Percentiles rank a stretch among this genome's conserved stretches.
These are phyloP conservation scores for Phaonia tiefii DNA, from an alignment of 2,888 invertebrate genomes.

Conservation along the genomic window DNA sequence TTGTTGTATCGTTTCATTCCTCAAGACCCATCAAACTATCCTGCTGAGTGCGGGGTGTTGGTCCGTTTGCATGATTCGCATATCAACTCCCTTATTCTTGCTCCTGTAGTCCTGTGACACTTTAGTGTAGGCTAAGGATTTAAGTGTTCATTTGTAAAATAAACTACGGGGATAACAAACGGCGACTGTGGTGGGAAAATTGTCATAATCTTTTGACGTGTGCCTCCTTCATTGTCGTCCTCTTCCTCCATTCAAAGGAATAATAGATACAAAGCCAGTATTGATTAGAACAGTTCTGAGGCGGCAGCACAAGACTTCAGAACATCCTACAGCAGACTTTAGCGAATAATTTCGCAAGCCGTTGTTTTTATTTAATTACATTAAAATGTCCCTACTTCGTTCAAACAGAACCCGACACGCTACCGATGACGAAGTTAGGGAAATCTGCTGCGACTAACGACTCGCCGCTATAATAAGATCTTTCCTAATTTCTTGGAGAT, in stretches of 20 bases:
- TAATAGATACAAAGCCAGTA: not conserved
- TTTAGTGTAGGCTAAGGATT: constrained; percentile 29
- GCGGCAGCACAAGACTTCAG: too few species aligned
- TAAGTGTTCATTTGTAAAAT: constrained; percentile 74
- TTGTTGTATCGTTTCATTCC: constrained; percentile 20
- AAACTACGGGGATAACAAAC: constrained; percentile 7
- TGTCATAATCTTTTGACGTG: constrained; percentile 73
- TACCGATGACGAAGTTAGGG: too few species aligned
- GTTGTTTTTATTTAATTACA: too few species aligned
- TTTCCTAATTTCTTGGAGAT: too few species aligned
- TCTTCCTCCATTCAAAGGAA: constrained; percentile 3
- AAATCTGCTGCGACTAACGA: too few species aligned
- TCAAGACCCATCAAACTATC: constrained; percentile 28
- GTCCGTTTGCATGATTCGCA: constrained; percentile 27
- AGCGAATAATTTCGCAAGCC: too few species aligned
- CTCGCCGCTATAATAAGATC: too few species aligned
- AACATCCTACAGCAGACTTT: too few species aligned
- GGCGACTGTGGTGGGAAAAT: constrained; percentile 68
- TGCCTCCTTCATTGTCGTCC: constrained; percentile 49
- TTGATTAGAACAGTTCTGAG: not conserved
- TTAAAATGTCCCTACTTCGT: too few species aligned
- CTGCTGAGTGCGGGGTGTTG: constrained; percentile 62
- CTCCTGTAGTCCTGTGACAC: constrained; percentile 13
- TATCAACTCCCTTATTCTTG: constrained; percentile 28
- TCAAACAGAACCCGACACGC: too few species aligned